Conservation (phyloP, 1,140 invertebrate genomes). For the Aphelinus atriplicis region DNA sequence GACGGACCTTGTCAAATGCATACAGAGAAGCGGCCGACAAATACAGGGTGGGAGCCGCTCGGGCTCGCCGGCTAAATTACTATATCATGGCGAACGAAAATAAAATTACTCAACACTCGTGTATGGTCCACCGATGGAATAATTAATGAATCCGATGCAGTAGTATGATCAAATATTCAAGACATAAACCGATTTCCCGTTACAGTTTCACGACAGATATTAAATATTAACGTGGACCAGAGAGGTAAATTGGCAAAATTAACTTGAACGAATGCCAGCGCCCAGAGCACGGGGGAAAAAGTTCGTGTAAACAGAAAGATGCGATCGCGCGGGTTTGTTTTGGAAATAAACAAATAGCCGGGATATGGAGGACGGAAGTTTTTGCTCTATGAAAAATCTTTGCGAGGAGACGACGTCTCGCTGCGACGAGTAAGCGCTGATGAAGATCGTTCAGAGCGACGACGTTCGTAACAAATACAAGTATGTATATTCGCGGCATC, state of each 20-base stretch:
- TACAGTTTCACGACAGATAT: background rate
- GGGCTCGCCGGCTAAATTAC: background rate
- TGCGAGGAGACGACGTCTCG: too few relatives aligned
- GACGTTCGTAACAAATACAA: too few relatives aligned
- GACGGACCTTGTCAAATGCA: background rate
- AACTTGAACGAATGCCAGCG: background rate
- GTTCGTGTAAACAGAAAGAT: too few relatives aligned
- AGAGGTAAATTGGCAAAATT: constrained; percentile 10
- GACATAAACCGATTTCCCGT: constrained; percentile 16
- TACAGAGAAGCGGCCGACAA: background rate
- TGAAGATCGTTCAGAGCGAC: background rate
- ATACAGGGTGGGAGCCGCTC: too few relatives aligned
- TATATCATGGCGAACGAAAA: constrained; percentile 4
- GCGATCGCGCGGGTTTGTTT: too few relatives aligned
- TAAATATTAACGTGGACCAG: constrained; percentile 5
- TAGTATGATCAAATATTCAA: constrained; percentile 19
- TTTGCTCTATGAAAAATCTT: too few relatives aligned
- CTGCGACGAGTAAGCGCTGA: too few relatives aligned
- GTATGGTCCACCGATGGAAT: constrained; percentile 2
- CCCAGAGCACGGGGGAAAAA: too few relatives aligned
- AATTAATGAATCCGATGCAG: constrained; percentile 11
- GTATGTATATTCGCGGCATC: too few relatives aligned
- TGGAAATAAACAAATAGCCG: too few relatives aligned
- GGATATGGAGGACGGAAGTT: too few relatives aligned
- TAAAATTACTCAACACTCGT: constrained; percentile 1